Percentiles rank a stretch among this genome's conserved stretches.
Conservation (phyloP, 2,888 invertebrate species). For the Cheilosia impressa region DNA sequence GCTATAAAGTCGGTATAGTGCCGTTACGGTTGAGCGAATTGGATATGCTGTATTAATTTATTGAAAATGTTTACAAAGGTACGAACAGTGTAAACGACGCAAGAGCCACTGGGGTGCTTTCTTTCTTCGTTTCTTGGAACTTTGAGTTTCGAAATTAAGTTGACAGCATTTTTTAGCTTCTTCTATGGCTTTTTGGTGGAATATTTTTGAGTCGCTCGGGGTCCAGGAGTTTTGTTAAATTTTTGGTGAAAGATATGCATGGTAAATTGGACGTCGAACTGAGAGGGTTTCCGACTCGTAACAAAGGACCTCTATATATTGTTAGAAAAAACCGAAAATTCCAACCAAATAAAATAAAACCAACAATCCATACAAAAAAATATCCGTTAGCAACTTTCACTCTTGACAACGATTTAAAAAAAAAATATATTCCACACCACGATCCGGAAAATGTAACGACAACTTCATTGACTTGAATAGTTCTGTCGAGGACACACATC, state of each 20-base stretch:
- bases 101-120: constrained; percentile 38
- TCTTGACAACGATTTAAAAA: constrained; percentile 12
- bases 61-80: constrained; percentile 64
- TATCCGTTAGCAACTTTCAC: background rate
- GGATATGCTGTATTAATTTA: constrained; percentile 57
- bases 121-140: background rate
- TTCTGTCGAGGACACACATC: constrained; percentile 40
- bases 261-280: too few relatives aligned
- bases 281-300: too few relatives aligned
- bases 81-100: constrained; percentile 45
- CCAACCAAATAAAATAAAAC: too few relatives aligned
- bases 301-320: too few relatives aligned
- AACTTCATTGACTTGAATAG: constrained; percentile 56
- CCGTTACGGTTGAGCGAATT: background rate
- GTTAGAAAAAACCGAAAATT: too few relatives aligned
- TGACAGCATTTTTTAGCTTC: too few relatives aligned
- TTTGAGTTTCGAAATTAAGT: too few relatives aligned
- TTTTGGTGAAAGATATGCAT: too few relatives aligned
- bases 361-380: background rate
- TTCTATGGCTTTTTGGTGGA: too few relatives aligned
- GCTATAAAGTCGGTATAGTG: constrained; percentile 6
- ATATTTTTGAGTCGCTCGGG: too few relatives aligned
- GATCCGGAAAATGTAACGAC: constrained; percentile 47
- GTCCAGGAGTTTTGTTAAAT: too few relatives aligned
- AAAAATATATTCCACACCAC: constrained; percentile 9